Percentiles rank a stretch among this genome's conserved stretches.
phyloP scores from a whole-genome alignment of 1,140 invertebrate species.

The Diuraphis noxia region DNA sequence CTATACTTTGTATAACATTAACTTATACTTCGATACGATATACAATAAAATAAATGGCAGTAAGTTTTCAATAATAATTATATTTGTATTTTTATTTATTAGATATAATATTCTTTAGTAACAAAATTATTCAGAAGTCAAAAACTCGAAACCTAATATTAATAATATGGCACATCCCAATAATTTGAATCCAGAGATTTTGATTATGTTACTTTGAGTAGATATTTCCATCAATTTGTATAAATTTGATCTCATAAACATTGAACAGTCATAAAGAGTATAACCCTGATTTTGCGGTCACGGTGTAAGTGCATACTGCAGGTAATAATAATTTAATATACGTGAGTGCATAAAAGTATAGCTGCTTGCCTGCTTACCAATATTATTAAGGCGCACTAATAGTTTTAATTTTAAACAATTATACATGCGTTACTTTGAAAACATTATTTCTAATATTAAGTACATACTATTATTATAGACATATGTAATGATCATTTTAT shows the following conservation, averaged over 20 bases:
- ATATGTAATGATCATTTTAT: too few species aligned
- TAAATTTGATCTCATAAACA: not conserved
- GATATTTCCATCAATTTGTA: not conserved
- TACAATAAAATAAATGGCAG: not conserved
- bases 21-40: not conserved
- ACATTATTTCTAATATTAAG: too few species aligned
- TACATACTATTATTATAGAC: too few species aligned
- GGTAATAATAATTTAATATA: not conserved
- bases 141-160: too few species aligned
- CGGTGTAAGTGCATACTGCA: not conserved
- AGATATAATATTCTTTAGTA: too few species aligned
- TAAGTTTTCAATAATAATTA: not conserved
- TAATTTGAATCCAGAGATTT: not conserved
- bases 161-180: not conserved
- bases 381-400: not conserved
- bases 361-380: not conserved
- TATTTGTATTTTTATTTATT: not conserved
- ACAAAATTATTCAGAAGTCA: not conserved
- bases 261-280: not conserved
- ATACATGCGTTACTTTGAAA: not conserved
- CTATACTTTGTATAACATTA: not conserved
- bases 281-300: not conserved
- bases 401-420: not conserved
- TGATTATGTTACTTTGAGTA: not conserved
- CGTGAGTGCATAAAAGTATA: not conserved